Conservation (phyloP, 92 coral and sea anemone species). For the Epizoanthus rinbou region DNA sequence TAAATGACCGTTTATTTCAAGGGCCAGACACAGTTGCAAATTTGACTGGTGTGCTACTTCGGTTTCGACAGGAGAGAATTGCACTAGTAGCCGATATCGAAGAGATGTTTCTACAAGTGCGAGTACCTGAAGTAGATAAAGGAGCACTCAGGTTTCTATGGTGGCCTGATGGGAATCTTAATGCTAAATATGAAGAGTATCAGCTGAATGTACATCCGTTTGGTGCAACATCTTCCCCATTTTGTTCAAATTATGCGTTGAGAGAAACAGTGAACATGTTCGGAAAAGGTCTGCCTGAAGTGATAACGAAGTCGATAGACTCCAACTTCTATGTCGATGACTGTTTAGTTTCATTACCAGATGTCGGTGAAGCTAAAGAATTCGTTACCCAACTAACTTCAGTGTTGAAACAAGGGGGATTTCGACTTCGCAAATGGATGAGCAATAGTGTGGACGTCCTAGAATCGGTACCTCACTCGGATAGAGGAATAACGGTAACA, state of each 20-base stretch:
- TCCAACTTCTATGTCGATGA: not conserved
- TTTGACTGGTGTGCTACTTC: constrained; percentile 33
- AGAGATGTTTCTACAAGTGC: constrained; percentile 49
- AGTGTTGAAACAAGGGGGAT: not conserved
- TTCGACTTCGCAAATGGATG: not conserved
- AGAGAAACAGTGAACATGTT: too few species aligned
- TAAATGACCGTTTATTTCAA: constrained; percentile 42
- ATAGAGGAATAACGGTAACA: not conserved
- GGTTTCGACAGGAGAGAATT: constrained; percentile 42
- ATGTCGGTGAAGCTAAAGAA: not conserved
- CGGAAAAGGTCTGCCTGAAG: too few species aligned
- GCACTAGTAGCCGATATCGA: constrained; percentile 46
- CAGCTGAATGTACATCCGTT: constrained; percentile 42
- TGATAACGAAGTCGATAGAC: not conserved
- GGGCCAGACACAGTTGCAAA: constrained; percentile 50
- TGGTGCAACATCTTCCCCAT: constrained; percentile 46
- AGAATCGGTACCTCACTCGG: not conserved
- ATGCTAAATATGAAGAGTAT: constrained; percentile 2
- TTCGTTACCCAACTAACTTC: too few species aligned
- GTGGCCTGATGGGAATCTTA: constrained; percentile 11
- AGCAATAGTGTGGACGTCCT: not conserved
- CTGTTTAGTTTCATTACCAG: not conserved
- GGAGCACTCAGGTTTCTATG: constrained; percentile 45
- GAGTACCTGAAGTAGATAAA: constrained; percentile 19
- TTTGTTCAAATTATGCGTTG: constrained; percentile 43